Evolutionary conservation across 1,140 invertebrate genomes (phyloP).

Genomic region (Zaprionus taronus): DNA sequence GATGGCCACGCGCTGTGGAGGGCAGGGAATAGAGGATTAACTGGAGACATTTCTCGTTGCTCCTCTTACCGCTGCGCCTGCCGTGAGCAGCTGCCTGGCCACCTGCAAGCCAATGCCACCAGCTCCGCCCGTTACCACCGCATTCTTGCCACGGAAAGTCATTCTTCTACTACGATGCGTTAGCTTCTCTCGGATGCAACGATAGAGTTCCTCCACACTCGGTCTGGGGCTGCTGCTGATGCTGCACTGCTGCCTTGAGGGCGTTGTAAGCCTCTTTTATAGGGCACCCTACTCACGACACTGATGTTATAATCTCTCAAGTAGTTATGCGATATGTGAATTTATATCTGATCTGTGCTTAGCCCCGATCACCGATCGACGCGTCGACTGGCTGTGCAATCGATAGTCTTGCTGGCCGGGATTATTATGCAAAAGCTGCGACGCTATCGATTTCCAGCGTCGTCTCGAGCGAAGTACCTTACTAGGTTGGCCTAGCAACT

Average conservation of each 20-base stretch:
- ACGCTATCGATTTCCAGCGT: constrained; percentile 60
- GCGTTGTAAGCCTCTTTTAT: constrained; percentile 53
- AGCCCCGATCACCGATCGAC: constrained; percentile 15
- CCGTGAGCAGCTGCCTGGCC: constrained; percentile 84
- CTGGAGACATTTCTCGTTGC: not conserved
- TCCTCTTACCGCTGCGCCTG: constrained; percentile 84
- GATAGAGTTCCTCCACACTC: constrained; percentile 45
- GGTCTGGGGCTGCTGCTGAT: constrained; percentile 16
- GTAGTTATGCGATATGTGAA: constrained; percentile 61
- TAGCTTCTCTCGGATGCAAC: constrained; percentile 29
- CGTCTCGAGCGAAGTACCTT: constrained; percentile 18
- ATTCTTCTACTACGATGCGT: constrained; percentile 36
- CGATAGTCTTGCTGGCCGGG: constrained; percentile 57
- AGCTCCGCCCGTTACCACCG: constrained; percentile 85
- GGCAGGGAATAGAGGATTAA: not conserved
- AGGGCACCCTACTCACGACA: constrained; percentile 14
- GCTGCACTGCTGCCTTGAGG: constrained; percentile 48
- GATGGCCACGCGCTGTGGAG: constrained; percentile 68
- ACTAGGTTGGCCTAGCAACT: constrained; percentile 54
- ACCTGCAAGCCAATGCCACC: constrained; percentile 85
- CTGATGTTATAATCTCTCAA: constrained; percentile 21
- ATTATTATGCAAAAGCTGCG: constrained; percentile 66
- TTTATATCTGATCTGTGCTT: constrained; percentile 40
- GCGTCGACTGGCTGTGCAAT: constrained; percentile 51
- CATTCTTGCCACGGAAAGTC: constrained; percentile 84